A percentile compares a stretch with the other conserved stretches of the same genome.
Conservation (phyloP, 2,797 vertebrate genomes). For the Hypotaenidia philippensis region DNA sequence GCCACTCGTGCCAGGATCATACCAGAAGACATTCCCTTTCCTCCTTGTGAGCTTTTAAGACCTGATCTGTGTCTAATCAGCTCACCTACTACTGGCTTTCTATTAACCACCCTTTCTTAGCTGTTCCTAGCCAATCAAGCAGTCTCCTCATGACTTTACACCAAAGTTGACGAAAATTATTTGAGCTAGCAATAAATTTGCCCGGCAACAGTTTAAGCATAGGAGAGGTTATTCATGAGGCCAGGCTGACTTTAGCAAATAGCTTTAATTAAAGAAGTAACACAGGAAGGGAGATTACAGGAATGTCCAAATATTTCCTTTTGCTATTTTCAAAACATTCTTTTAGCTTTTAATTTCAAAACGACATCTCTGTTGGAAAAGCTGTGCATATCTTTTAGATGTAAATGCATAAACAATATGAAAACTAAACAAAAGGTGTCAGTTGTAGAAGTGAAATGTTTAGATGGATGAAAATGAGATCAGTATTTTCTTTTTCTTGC, state of each 20-base stretch:
- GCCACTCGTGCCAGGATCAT: not conserved
- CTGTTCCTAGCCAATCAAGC: not conserved
- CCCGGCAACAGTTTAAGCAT: not conserved
- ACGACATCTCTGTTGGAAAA: conserved; percentile 16
- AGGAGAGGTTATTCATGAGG: not conserved
- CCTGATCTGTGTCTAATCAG: not conserved
- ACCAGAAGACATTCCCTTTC: not conserved
- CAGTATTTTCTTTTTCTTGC: not conserved
- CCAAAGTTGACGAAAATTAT: not conserved
- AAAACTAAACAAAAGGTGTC: conserved; percentile 29
- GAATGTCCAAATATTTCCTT: conserved; percentile 26
- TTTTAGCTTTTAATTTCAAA: conserved; percentile 19
- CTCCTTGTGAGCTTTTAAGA: not conserved
- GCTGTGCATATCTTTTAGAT: not conserved
- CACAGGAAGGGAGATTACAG: not conserved
- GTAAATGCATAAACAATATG: not conserved
- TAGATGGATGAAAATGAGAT: not conserved
- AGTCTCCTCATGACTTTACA: not conserved
- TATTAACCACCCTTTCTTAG: not conserved
- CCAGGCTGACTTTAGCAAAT: not conserved
- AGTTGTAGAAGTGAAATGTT: conserved; percentile 12
- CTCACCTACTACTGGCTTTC: not conserved
- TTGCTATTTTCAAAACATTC: not conserved
- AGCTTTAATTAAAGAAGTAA: conserved; percentile 1
- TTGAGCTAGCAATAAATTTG: not conserved